Base-by-base conservation (phyloP, 2,797 vertebrate genomes). In the Melopsittacus undulatus region DNA sequence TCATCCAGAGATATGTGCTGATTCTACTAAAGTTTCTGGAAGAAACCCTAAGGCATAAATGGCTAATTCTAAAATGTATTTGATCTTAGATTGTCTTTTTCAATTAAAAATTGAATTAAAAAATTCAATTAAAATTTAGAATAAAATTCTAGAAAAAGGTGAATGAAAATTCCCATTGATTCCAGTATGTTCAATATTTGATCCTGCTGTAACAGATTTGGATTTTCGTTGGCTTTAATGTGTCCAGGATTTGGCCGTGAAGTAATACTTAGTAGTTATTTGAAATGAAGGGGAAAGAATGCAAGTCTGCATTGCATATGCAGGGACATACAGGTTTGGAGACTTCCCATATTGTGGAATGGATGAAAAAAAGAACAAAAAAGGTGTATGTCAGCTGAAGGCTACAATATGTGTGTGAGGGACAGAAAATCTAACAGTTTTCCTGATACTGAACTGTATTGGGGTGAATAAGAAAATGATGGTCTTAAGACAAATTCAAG, bases 391-490 rank as follows among this genome's bases (percentile, higher is more conserved):
- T 63, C 21, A 13, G 20, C 23, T n/a, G 42, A 26, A 87, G 40
- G 27, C 34, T 77, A 3, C 27, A 59, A 26, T 74, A 21, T 0
- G 0, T 36, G 7, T 29, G 19, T 42, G 26, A 56, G 11, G 5
- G 21, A 5, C 6, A 7, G 49, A 87, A 67, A 77, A 13, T 36
- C 20, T 32, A 61, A 13, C 10, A 3, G 13, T 76, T 61, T 22
- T 14, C 11, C 14, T 66, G 20, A 24, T 59, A 27, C 4, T 64
- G 46, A 61, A 52, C 12, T 62, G 20, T 38, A 61, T 27, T 21
- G 5, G 13, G 2, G 2, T 54, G 32, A 30, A 40, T 68, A 26
- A 72, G 80, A 62, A 46, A 30, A 13, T 4, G 0, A 27, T 26
- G 9, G 4, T 63, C 43, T 76, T 54, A 19, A 61, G 38, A 64